phyloP scores from a whole-genome alignment of 2,113 vertebrate genomes.

The Smithornis capensis region DNA sequence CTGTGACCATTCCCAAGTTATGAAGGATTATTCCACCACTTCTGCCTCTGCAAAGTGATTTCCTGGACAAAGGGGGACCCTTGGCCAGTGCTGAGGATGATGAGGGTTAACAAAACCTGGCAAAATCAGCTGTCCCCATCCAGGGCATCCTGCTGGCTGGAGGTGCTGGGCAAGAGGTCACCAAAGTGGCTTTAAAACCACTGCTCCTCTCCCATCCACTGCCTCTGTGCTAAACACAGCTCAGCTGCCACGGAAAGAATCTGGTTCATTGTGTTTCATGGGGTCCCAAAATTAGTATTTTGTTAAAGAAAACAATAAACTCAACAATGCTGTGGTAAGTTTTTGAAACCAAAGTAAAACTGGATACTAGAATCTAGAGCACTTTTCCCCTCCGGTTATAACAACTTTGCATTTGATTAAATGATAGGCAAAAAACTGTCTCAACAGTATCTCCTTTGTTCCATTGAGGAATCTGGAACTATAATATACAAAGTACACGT shows the following conservation, averaged over 20 bases:
- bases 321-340: conserved; percentile 37
- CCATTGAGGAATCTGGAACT: neutral
- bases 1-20: neutral
- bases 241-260: neutral
- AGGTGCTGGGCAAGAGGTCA: neutral
- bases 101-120: neutral
- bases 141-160: neutral
- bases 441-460: conserved; percentile 56
- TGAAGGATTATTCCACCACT: neutral
- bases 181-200: neutral
- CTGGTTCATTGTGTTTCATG: neutral
- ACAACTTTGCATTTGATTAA: conserved; percentile 52
- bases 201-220: neutral
- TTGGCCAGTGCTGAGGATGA: neutral
- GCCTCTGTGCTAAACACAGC: neutral
- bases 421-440: conserved; percentile 32
- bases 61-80: neutral
- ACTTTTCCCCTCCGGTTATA: conserved; percentile 45
- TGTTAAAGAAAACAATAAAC: conserved; percentile 44
- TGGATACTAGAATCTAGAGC: conserved; percentile 46
- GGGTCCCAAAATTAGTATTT: conserved; percentile 50
- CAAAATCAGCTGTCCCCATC: neutral
- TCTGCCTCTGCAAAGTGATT: neutral
- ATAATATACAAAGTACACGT: neutral
- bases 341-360: conserved; percentile 47